Conservation (phyloP, 2,113 vertebrate genomes). For the Oplegnathus fasciatus region DNA sequence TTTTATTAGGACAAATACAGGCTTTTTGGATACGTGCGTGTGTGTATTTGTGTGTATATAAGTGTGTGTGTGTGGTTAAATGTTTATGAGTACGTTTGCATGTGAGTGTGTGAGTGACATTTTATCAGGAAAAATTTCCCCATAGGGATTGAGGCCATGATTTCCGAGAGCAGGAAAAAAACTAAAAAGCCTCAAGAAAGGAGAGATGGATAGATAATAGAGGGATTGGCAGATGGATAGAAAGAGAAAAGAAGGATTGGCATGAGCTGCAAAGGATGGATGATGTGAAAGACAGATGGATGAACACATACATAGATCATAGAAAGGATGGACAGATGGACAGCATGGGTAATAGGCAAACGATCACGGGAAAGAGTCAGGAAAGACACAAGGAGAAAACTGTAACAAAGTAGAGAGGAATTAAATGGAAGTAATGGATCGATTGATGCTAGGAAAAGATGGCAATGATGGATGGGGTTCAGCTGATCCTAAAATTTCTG, state of each 20-base stretch:
- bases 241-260: constrained; percentile 47
- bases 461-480: not conserved
- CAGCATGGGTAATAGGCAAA: constrained; percentile 20
- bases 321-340: constrained; percentile 50
- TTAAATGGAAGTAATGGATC: not conserved
- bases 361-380: not conserved
- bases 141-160: constrained; percentile 75
- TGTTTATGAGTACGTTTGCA: constrained; percentile 65
- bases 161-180: constrained; percentile 81
- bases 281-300: constrained; percentile 47
- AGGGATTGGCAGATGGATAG: constrained; percentile 71
- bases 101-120: constrained; percentile 80
- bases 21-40: constrained; percentile 77
- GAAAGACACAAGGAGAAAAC: not conserved
- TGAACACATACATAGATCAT: constrained; percentile 37
- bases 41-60: constrained; percentile 63
- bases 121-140: constrained; percentile 88
- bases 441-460: not conserved
- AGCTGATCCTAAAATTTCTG: not conserved
- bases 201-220: constrained; percentile 68
- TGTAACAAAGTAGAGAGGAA: not conserved
- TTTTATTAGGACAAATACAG: constrained; percentile 89
- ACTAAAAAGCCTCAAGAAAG: constrained; percentile 80
- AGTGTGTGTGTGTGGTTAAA: constrained; percentile 29
- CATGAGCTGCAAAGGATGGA: constrained; percentile 35